A percentile compares a stretch with the other conserved stretches of the same genome.
Evolutionary conservation across 2,797 vertebrate genomes (phyloP).

Genomic region (Spinus pinus): DNA sequence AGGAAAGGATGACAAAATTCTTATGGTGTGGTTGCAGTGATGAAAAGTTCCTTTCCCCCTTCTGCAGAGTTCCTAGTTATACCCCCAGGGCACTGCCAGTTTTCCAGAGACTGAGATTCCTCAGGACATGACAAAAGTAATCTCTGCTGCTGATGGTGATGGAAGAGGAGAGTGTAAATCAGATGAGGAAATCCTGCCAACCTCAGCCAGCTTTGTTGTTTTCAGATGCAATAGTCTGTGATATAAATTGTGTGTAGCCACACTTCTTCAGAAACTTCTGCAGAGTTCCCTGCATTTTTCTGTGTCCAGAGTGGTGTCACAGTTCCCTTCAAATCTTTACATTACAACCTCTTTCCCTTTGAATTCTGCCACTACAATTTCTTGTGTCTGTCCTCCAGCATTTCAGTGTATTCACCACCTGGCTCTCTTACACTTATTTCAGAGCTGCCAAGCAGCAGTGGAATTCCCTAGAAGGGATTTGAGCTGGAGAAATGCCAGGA

Average conservation of each 20-base stretch:
- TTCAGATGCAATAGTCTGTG: neutral
- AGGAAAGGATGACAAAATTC: neutral
- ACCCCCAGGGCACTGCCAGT: neutral
- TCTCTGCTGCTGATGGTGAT: neutral
- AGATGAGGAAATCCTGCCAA: neutral
- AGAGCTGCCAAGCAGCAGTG: neutral
- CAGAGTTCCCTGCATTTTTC: neutral
- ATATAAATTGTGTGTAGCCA: neutral
- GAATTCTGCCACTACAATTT: neutral
- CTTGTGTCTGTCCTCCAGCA: neutral
- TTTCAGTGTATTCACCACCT: neutral
- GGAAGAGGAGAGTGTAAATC: neutral
- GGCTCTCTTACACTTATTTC: neutral
- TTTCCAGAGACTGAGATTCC: neutral
- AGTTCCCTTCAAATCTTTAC: neutral
- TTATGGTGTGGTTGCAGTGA: neutral
- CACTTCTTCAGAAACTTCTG: neutral
- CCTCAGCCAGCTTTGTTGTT: neutral
- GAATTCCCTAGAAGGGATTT: constrained; percentile 12
- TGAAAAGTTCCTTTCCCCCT: neutral
- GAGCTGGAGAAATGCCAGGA: neutral
- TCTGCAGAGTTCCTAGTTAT: neutral
- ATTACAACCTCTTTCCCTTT: neutral
- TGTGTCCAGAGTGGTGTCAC: neutral
- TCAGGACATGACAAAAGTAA: neutral